Conservation (phyloP, 1,140 invertebrate species). For the Amphibalanus amphitrite region DNA sequence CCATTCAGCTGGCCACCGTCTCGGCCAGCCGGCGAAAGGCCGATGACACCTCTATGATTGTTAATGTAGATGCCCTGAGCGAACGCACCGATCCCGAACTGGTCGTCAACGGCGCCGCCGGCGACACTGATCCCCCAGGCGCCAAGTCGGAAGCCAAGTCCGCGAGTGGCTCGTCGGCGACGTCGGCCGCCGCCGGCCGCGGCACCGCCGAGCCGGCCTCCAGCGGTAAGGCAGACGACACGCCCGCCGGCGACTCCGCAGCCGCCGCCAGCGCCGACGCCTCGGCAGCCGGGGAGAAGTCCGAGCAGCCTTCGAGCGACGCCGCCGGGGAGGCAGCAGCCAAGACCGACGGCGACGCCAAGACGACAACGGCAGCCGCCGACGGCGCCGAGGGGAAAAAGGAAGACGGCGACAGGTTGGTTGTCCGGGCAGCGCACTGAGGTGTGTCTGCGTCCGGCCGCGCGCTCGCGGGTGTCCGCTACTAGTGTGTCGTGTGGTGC, state of each 20-base stretch:
- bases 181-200: no score
- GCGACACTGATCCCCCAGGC: not conserved
- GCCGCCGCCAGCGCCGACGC: not conserved
- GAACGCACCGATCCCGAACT: not conserved
- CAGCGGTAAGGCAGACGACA: not conserved
- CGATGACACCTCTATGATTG: slow-evolving; percentile 1
- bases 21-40: not conserved
- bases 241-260: not conserved
- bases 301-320: not conserved
- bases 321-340: not conserved
- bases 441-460: not conserved
- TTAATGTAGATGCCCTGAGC: not conserved
- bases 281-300: not conserved
- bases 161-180: no score
- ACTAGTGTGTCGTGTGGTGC: not conserved
- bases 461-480: not conserved
- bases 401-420: slow-evolving; percentile 3
- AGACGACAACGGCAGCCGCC: not conserved
- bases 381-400: not conserved
- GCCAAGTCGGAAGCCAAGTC: not conserved
- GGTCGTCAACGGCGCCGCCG: not conserved
- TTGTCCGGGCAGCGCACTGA: not conserved
- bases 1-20: not conserved
- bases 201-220: not conserved
- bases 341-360: not conserved